These are phyloP conservation scores for pig (Sus scrofa) DNA, from an alignment of 2,113 vertebrate species.

Conservation along the genomic window DNA sequence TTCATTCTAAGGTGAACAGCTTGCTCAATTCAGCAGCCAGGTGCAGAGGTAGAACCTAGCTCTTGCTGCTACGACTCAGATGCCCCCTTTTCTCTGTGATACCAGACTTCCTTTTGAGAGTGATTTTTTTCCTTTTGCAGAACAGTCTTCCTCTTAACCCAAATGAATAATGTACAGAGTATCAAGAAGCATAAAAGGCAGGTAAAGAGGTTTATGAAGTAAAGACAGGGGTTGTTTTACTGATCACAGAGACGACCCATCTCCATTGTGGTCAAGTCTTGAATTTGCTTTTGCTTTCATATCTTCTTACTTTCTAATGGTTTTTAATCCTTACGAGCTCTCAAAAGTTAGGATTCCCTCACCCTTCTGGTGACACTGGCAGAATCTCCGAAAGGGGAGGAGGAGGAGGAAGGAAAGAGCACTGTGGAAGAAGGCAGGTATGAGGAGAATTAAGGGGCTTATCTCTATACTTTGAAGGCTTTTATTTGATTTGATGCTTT, in stretches of 20 bases:
- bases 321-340: conserved; percentile 1
- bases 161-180: not conserved
- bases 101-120: not conserved
- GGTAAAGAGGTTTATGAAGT: not conserved
- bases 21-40: not conserved
- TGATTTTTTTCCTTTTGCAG: not conserved
- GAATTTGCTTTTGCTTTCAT: not conserved
- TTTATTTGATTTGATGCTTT: not conserved
- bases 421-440: not conserved
- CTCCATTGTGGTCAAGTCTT: not conserved
- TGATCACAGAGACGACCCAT: not conserved
- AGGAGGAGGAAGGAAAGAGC: not conserved
- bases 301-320: not conserved
- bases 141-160: not conserved
- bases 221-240: not conserved
- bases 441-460: not conserved
- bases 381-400: not conserved
- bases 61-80: not conserved
- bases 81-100: not conserved
- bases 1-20: not conserved
- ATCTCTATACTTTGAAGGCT: not conserved
- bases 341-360: not conserved
- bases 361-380: not conserved
- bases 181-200: not conserved
- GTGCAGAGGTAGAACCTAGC: not conserved